Conservation (phyloP, 2,113 vertebrate species). For the Hyperopisus bebe region DNA sequence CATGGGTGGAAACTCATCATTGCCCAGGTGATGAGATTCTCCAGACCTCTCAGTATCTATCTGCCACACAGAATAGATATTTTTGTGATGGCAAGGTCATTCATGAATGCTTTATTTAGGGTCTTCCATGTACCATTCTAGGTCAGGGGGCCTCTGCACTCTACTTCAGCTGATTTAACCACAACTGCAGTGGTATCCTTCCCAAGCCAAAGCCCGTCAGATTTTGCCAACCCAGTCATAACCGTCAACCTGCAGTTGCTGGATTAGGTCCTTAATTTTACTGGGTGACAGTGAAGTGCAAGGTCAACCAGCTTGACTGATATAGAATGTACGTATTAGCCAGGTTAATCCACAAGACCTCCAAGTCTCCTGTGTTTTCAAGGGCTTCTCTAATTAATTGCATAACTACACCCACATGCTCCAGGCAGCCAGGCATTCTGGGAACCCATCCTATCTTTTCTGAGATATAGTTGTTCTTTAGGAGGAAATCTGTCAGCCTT, state of each 20-base stretch:
- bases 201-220: neutral
- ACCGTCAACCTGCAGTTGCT: neutral
- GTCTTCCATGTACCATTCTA: neutral
- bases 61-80: neutral
- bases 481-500: neutral
- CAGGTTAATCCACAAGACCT: neutral
- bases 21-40: neutral
- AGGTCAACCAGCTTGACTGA: neutral
- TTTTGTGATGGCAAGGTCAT: neutral
- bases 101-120: neutral
- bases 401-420: neutral
- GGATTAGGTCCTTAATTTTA: neutral
- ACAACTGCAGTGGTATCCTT: neutral
- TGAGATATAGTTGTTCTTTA: neutral
- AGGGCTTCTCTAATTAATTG: neutral
- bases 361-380: neutral
- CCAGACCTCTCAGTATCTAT: neutral
- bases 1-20: neutral
- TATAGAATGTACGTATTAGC: neutral
- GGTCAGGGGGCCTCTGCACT: neutral
- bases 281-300: neutral
- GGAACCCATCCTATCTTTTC: neutral
- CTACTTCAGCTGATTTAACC: neutral
- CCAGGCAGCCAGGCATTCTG: neutral
- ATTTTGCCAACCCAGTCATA: neutral